phyloP scores from a whole-genome alignment of 2,113 vertebrate species.

The Ammodytes dubius region DNA sequence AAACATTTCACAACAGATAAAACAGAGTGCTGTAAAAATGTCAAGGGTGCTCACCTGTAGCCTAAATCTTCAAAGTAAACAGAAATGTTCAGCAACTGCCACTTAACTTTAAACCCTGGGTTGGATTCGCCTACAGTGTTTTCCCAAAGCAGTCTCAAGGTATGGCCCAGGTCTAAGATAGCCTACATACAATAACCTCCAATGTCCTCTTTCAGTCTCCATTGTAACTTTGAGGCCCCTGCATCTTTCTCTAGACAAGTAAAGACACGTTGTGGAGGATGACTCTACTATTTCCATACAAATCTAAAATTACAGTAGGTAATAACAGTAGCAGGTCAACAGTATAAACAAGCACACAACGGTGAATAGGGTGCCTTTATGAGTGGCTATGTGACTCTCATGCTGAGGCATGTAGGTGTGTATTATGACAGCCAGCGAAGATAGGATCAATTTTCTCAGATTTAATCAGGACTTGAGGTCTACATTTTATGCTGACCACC shows the following conservation, averaged over 20 bases:
- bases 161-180: no score
- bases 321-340: background rate
- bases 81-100: background rate
- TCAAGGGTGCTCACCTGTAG: background rate
- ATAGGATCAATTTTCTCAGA: constrained; percentile 36
- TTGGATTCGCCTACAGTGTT: background rate
- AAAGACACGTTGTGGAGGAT: constrained; percentile 27
- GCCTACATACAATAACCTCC: constrained; percentile 13
- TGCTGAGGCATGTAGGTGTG: constrained; percentile 65
- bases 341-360: background rate
- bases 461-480: constrained; percentile 34
- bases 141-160: background rate
- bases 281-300: constrained; percentile 1
- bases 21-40: background rate
- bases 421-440: constrained; percentile 29
- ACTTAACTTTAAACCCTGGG: background rate
- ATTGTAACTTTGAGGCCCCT: constrained; percentile 52
- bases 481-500: constrained; percentile 7
- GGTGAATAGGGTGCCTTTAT: constrained; percentile 26
- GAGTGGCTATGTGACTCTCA: constrained; percentile 28
- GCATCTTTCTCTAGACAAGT: constrained; percentile 28
- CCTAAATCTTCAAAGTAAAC: constrained; percentile 16
- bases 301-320: background rate
- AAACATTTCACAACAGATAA: background rate
- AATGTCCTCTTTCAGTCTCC: constrained; percentile 50